A percentile compares a stretch with the other conserved stretches of the same genome.
Conservation (phyloP, 2,888 invertebrate species). For the Patella caerulea region DNA sequence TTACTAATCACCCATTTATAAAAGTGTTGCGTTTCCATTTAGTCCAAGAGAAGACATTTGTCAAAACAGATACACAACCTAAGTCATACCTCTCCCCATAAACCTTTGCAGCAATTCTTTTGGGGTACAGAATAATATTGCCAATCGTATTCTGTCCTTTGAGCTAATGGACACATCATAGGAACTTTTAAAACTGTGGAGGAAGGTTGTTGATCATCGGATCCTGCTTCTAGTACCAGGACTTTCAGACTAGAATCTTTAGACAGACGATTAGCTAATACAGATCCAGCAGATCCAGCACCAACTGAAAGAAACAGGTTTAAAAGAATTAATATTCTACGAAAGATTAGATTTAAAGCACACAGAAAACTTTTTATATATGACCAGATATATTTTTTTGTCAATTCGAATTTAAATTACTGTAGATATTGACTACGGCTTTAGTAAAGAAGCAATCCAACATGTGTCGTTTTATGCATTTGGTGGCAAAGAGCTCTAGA, state of each 20-base stretch:
- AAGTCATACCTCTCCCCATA: not conserved
- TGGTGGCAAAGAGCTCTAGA: too few relatives aligned
- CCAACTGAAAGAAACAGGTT: conserved; percentile 59
- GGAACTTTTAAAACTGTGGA: conserved; percentile 71
- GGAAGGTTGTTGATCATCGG: conserved; percentile 63
- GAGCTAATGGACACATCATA: conserved; percentile 69
- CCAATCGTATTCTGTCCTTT: conserved; percentile 62
- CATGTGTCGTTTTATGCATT: too few relatives aligned
- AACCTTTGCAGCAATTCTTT: conserved; percentile 43
- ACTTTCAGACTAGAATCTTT: conserved; percentile 62
- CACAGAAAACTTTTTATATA: too few relatives aligned
- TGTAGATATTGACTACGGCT: too few relatives aligned
- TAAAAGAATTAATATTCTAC: not conserved
- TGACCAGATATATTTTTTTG: too few relatives aligned
- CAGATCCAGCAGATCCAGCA: conserved; percentile 73
- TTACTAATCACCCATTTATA: too few relatives aligned
- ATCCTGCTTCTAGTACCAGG: conserved; percentile 72
- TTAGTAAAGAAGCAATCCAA: too few relatives aligned
- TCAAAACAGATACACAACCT: too few relatives aligned
- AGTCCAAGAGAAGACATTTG: too few relatives aligned
- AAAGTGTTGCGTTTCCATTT: too few relatives aligned
- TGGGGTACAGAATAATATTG: conserved; percentile 72
- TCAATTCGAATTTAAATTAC: too few relatives aligned
- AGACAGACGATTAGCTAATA: conserved; percentile 71
- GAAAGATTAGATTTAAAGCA: too few relatives aligned